phyloP scores from a whole-genome alignment of 2,797 vertebrate species.

The Gobio occitaniae region DNA sequence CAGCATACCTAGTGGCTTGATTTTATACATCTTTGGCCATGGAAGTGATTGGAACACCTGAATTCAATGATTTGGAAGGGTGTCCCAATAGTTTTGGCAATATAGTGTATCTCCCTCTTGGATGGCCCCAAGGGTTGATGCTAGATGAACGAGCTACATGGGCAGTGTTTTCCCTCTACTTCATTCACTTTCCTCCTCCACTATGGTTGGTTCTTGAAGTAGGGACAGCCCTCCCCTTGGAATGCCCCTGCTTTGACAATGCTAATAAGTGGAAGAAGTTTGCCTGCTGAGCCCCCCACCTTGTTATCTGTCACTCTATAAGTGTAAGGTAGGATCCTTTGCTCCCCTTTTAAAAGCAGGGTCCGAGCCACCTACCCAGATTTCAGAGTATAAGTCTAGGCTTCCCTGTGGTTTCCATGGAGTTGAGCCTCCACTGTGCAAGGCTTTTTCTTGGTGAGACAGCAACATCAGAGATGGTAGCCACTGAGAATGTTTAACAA shows the following conservation, averaged over 20 bases:
- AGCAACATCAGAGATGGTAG: background rate
- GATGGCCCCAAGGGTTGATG: too few relatives aligned
- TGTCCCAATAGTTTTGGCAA: too few relatives aligned
- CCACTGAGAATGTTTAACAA: background rate
- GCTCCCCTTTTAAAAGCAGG: background rate
- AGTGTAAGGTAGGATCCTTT: too few relatives aligned
- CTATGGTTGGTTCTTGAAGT: background rate
- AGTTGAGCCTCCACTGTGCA: background rate
- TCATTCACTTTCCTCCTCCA: background rate
- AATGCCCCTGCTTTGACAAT: too few relatives aligned
- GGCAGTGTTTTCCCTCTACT: background rate
- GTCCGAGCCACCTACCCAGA: too few relatives aligned
- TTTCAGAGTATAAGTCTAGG: background rate
- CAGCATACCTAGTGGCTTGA: too few relatives aligned
- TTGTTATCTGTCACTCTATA: background rate
- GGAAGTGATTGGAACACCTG: too few relatives aligned
- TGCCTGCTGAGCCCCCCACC: too few relatives aligned
- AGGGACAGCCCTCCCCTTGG: too few relatives aligned
- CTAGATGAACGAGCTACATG: background rate
- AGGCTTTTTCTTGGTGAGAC: background rate
- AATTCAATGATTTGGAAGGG: too few relatives aligned
- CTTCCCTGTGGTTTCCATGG: background rate
- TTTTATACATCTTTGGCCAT: too few relatives aligned
- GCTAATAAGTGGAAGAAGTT: background rate
- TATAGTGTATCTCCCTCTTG: too few relatives aligned